Percentiles rank a stretch among this genome's conserved stretches.
Evolutionary conservation across 2,888 invertebrate species (phyloP).

Genomic region (Penaeus monodon): DNA sequence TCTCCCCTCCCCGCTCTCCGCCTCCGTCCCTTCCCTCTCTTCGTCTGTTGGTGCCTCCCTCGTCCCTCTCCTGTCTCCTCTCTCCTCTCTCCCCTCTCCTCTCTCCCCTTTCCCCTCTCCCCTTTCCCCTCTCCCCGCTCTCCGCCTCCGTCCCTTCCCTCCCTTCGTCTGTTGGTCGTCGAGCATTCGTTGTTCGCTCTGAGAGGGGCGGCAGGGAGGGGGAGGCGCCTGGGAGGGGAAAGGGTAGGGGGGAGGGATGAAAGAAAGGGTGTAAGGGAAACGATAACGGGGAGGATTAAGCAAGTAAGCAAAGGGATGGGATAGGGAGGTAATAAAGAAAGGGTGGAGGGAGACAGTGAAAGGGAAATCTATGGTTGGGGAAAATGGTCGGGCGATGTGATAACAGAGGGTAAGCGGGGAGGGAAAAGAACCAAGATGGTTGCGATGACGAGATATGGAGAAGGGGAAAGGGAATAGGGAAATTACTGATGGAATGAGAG

Average conservation of each 20-base stretch:
- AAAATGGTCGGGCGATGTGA: neutral
- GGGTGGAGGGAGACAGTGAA: neutral
- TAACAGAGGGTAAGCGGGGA: neutral
- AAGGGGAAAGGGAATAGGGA: neutral
- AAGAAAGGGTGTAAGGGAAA: neutral
- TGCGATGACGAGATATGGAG: neutral
- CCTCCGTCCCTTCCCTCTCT: no score
- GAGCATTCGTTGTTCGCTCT: no score
- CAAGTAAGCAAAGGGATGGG: neutral
- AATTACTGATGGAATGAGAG: neutral
- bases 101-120: no score
- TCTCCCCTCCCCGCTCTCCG: no score
- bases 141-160: no score
- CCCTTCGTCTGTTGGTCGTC: no score
- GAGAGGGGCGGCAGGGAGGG: neutral
- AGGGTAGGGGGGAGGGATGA: neutral
- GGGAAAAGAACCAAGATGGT: neutral
- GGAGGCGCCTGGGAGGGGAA: neutral
- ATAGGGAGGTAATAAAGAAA: neutral
- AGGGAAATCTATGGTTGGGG: neutral
- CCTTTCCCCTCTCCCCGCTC: no score
- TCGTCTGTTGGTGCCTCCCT: no score
- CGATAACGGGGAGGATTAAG: neutral
- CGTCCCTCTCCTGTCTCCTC: no score
- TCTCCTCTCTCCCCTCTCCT: no score